A percentile compares a stretch with the other conserved stretches of the same genome.
Conservation (phyloP, 2,888 invertebrate genomes). For the Cheilosia vulpina region DNA sequence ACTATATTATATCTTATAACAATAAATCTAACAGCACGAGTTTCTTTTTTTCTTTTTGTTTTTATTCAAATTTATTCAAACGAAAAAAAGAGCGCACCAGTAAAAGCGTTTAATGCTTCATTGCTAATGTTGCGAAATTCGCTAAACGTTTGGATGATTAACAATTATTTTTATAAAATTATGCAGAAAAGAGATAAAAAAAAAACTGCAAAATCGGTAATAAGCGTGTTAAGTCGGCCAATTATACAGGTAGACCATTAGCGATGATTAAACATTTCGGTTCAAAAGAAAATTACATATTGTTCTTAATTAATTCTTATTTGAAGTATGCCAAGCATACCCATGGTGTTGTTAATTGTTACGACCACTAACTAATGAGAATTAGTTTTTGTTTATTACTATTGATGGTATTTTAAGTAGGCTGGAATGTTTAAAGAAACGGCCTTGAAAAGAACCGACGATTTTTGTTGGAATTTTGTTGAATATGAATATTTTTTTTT, state of each 20-base stretch:
- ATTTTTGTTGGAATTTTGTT: not conserved
- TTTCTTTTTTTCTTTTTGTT: constrained; percentile 1
- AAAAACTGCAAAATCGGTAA: not conserved
- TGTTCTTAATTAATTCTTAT: not conserved
- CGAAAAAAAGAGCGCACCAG: not conserved
- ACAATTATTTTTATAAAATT: not conserved
- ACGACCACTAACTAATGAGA: not conserved
- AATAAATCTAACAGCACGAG: constrained; percentile 26
- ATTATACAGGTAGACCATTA: not conserved
- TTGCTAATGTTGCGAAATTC: constrained; percentile 19
- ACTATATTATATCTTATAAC: not conserved
- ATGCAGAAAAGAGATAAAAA: not conserved
- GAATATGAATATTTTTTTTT: not conserved
- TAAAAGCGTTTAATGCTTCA: not conserved
- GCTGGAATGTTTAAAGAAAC: not conserved
- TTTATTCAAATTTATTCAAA: constrained; percentile 15
- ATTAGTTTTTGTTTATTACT: not conserved
- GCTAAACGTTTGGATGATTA: not conserved
- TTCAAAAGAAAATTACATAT: not conserved
- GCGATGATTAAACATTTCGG: constrained; percentile 1
- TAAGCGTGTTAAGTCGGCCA: constrained; percentile 13
- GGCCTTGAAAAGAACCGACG: constrained; percentile 6
- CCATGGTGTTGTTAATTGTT: constrained; percentile 5
- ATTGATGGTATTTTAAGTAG: constrained; percentile 1
- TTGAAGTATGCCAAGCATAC: not conserved